phyloP scores from a whole-genome alignment of 1,140 invertebrate species.

The Drosophila auraria region DNA sequence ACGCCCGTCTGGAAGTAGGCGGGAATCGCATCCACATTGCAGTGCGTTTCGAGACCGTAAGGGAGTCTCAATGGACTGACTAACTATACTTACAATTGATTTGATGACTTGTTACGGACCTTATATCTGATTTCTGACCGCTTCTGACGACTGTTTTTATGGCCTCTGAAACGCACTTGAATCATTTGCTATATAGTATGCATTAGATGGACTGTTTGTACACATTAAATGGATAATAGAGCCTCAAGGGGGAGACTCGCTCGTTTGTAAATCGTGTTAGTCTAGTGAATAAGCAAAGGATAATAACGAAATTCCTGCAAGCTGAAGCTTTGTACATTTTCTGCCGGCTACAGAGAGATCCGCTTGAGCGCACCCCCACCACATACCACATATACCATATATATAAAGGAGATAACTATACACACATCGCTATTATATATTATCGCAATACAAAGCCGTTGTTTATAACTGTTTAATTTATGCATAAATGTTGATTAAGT shows the following conservation, averaged over 20 bases:
- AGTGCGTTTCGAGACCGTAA: conserved; percentile 29
- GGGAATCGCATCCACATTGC: not conserved
- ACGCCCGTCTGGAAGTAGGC: conserved; percentile 90
- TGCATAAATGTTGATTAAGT: conserved; percentile 74
- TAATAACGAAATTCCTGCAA: conserved; percentile 24
- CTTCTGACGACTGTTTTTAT: conserved; percentile 7
- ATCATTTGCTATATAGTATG: conserved; percentile 35
- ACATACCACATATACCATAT: conserved; percentile 32
- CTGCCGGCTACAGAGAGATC: conserved; percentile 59
- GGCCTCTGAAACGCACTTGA: conserved; percentile 20
- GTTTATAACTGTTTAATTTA: conserved; percentile 76
- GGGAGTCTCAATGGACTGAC: conserved; percentile 20
- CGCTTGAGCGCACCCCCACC: conserved; percentile 62
- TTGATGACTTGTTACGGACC: conserved; percentile 26
- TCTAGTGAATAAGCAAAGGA: conserved; percentile 55
- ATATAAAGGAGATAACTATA: conserved; percentile 32
- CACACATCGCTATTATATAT: conserved; percentile 43
- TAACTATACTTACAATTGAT: conserved; percentile 16
- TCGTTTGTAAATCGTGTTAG: conserved; percentile 70
- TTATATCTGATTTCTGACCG: conserved; percentile 32
- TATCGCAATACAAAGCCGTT: conserved; percentile 57
- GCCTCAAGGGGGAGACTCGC: conserved; percentile 43
- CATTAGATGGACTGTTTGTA: conserved; percentile 70
- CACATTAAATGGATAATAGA: conserved; percentile 32
- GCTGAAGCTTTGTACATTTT: conserved; percentile 65